Evolutionary conservation across 2,888 invertebrate genomes (phyloP).

Genomic region (Drosophila suboccidentalis): DNA sequence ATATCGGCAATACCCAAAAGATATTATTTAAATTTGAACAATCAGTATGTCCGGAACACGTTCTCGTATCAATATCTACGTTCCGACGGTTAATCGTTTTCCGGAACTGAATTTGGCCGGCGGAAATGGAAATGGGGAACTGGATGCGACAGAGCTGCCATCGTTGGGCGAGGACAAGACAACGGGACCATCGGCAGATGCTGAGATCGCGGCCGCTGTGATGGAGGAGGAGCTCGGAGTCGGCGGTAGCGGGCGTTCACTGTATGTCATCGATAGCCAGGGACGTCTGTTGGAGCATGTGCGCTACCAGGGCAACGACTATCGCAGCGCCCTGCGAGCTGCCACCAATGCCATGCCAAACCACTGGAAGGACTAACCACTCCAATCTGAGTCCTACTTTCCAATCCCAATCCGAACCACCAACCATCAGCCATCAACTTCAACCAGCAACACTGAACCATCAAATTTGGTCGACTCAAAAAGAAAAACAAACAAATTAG

Average conservation of each 20-base stretch:
- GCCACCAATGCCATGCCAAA: constrained; percentile 24
- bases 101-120: constrained; percentile 40
- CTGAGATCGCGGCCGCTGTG: constrained; percentile 10
- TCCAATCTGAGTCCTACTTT: background rate
- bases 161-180: background rate
- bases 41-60: constrained; percentile 32
- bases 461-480: background rate
- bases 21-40: background rate
- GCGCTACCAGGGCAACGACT: constrained; percentile 57
- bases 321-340: constrained; percentile 53
- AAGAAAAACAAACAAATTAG: constrained; percentile 18
- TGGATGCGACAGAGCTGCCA: constrained; percentile 15
- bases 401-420: background rate
- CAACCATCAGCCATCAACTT: background rate
- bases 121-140: background rate
- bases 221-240: constrained; percentile 15
- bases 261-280: constrained; percentile 47
- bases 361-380: constrained; percentile 4
- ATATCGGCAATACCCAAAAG: background rate
- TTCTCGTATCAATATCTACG: constrained; percentile 43
- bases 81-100: constrained; percentile 43
- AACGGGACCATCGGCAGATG: background rate
- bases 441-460: background rate
- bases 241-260: constrained; percentile 39
- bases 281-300: constrained; percentile 58